A percentile compares a stretch with the other conserved stretches of the same genome.
Conservation (phyloP, 2,113 vertebrate species). For the Eretmochelys imbricata region DNA sequence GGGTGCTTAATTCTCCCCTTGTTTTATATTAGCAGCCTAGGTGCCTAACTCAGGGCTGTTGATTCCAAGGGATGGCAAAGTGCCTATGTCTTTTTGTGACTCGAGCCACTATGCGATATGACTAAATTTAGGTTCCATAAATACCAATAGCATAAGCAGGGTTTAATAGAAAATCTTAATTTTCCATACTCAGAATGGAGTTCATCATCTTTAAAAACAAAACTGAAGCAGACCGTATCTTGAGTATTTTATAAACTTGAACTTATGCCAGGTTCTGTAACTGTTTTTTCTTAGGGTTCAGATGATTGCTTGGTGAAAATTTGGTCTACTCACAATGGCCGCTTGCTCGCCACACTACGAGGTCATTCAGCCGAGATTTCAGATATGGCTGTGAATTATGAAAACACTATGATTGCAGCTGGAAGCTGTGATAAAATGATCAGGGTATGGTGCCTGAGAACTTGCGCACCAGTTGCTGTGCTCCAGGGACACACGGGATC, state of each 20-base stretch:
- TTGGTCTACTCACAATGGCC: conserved; percentile 96
- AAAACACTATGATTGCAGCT: conserved; percentile 96
- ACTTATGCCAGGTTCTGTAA: background rate
- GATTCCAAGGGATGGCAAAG: background rate
- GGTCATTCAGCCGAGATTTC: conserved; percentile 98
- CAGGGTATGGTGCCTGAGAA: conserved; percentile 96
- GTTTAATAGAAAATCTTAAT: background rate
- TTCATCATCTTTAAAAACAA: background rate
- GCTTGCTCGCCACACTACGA: conserved; percentile 91
- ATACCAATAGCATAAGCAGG: background rate
- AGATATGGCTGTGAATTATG: conserved; percentile 96
- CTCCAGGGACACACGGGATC: conserved; percentile 96
- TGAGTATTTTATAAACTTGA: background rate
- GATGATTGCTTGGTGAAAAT: conserved; percentile 99
- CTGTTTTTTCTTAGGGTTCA: conserved; percentile 85
- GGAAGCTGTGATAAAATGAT: conserved; percentile 98
- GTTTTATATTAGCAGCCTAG: background rate
- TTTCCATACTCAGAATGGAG: background rate
- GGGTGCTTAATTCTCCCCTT: background rate
- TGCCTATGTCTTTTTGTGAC: background rate
- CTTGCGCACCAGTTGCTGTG: conserved; percentile 95
- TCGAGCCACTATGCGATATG: background rate
- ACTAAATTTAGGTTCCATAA: background rate
- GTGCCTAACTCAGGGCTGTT: background rate
- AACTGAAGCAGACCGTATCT: background rate